Evolutionary conservation across 1,140 invertebrate genomes (phyloP).

Genomic region (Pseudomyrmex dendroicus): DNA sequence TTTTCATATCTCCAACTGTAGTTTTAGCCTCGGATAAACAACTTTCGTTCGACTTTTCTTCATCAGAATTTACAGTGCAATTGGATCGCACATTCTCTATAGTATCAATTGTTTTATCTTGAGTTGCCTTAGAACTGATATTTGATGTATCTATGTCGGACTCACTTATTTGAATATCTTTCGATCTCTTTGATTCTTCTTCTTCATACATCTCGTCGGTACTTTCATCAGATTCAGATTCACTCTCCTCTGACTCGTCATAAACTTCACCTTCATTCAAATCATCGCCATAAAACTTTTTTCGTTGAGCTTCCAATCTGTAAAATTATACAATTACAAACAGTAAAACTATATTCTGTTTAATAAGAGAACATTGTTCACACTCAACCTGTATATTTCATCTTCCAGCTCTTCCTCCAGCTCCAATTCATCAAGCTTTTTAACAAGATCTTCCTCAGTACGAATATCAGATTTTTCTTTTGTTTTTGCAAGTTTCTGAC

Average conservation of each 20-base stretch:
- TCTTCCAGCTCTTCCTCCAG: slow-evolving; percentile 85
- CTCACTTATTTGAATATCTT: slow-evolving; percentile 40
- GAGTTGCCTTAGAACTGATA: not conserved
- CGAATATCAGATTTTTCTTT: slow-evolving; percentile 75
- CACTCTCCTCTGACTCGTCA: slow-evolving; percentile 69
- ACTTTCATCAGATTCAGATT: slow-evolving; percentile 60
- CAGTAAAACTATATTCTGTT: slow-evolving; percentile 1
- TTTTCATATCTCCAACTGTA: not conserved
- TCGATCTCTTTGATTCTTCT: slow-evolving; percentile 59
- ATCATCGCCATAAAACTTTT: slow-evolving; percentile 68
- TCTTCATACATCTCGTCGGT: slow-evolving; percentile 53
- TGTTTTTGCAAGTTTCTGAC: slow-evolving; percentile 81
- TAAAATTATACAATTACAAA: slow-evolving; percentile 17
- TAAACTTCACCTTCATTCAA: slow-evolving; percentile 67
- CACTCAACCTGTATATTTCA: slow-evolving; percentile 79
- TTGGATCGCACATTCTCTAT: slow-evolving; percentile 38
- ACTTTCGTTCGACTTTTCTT: not conserved
- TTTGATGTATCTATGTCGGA: not conserved
- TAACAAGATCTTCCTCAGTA: slow-evolving; percentile 84
- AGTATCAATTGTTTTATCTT: slow-evolving; percentile 12
- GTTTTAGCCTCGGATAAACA: not conserved
- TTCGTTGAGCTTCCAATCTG: slow-evolving; percentile 70
- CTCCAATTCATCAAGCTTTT: slow-evolving; percentile 85
- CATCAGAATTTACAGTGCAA: not conserved
- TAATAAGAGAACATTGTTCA: not conserved